A percentile compares a stretch with the other conserved stretches of the same genome.
These are phyloP conservation scores for Megaptera novaeangliae DNA, from an alignment of 2,113 vertebrate species.

Conservation along the genomic window DNA sequence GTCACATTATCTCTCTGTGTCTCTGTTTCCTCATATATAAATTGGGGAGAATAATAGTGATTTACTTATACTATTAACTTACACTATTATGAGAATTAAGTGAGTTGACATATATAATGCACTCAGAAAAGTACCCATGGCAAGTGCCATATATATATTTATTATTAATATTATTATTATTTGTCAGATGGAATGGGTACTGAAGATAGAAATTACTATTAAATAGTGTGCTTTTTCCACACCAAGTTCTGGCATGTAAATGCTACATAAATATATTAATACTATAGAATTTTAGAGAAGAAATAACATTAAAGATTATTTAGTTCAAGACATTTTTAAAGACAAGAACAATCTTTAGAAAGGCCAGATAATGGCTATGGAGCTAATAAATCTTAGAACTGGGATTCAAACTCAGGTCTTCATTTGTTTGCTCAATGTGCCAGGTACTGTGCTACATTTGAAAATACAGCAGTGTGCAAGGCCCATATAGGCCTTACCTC, in stretches of 20 bases:
- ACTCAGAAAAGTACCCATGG: not conserved
- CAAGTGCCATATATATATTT: not conserved
- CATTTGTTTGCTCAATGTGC: not conserved
- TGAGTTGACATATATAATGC: not conserved
- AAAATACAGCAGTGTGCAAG: not conserved
- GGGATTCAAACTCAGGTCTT: not conserved
- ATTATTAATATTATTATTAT: not conserved
- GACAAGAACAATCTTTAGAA: not conserved
- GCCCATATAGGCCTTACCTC: not conserved
- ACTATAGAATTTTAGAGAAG: not conserved
- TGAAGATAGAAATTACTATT: slow-evolving; percentile 3
- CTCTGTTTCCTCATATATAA: not conserved
- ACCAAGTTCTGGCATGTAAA: not conserved
- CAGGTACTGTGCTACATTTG: not conserved
- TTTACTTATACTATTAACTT: not conserved
- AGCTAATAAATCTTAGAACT: not conserved
- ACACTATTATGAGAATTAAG: not conserved
- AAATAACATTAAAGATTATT: not conserved
- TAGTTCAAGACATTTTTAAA: not conserved
- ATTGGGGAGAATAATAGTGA: not conserved
- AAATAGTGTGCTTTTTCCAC: not conserved
- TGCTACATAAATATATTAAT: not conserved
- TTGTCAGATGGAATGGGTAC: not conserved
- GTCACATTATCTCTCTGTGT: not conserved
- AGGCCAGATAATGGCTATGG: not conserved